A percentile compares a stretch with the other conserved stretches of the same genome.
phyloP scores from a whole-genome alignment of 1,140 invertebrate genomes.

The Achatina immaculata region DNA sequence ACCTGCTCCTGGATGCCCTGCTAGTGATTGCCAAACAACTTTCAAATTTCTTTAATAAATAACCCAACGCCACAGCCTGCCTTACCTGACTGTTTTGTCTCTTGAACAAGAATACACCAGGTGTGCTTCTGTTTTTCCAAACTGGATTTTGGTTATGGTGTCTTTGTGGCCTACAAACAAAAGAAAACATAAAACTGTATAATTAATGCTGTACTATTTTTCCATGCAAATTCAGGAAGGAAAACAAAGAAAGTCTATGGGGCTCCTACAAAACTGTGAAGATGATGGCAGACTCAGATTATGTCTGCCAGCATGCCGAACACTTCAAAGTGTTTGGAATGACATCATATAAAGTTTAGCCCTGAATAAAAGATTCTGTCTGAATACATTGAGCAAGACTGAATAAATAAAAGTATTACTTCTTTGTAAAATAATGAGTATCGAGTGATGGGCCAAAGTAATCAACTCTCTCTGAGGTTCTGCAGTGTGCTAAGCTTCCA shows the following conservation, averaged over 20 bases:
- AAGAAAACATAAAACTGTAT: neutral
- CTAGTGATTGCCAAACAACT: too few species aligned
- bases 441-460: too few species aligned
- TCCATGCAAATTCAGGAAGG: neutral
- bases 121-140: slow-evolving; percentile 75
- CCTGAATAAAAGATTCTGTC: neutral
- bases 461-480: too few species aligned
- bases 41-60: too few species aligned
- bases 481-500: too few species aligned
- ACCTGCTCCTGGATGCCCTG: too few species aligned
- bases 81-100: slow-evolving; percentile 72
- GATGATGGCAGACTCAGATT: neutral
- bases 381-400: too few species aligned
- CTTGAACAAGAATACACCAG: slow-evolving; percentile 70
- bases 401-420: too few species aligned
- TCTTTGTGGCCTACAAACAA: slow-evolving; percentile 52
- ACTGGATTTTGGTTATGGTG: slow-evolving; percentile 72
- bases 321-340: neutral
- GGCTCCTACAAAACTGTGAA: neutral
- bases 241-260: neutral
- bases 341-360: neutral
- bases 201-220: neutral
- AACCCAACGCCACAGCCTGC: too few species aligned
- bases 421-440: too few species aligned
- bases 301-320: neutral